Base-by-base conservation (phyloP, 2,113 vertebrate species). In the Lucifuga dentata region DNA sequence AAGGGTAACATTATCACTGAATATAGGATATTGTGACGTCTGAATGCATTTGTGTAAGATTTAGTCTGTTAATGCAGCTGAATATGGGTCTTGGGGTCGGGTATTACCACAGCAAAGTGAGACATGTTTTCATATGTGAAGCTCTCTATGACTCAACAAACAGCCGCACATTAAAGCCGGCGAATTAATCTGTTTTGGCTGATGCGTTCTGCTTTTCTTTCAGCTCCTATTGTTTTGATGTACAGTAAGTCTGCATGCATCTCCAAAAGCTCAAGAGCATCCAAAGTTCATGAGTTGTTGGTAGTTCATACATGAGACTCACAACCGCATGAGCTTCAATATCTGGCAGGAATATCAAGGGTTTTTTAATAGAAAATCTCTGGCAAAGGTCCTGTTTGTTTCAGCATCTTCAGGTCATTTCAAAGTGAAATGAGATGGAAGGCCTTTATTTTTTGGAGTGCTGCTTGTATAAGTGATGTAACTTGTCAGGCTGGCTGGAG, bases 361-460 rank as follows among this genome's bases (percentile, higher is more conserved):
- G n/a, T n/a, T 41, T 75, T 73, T 80, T 58, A 70, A 56, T 80
- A 62, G 57, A 81, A 68, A 46, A 13, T 50, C 35, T 80, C 67
- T 76, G 71, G 63, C 32, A 64, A 40, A 53, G 24, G 67, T 57
- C n/a, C n/a, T n/a, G 32, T 56, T 68, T 75, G 12, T 75, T 72
- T 64, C 17, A 71, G 58, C 58, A 44, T 79, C 64, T 62, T 73
- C 39, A 53, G 85, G 89, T 90, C 75, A 65, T 82, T 89, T 87
- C 70, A 88, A 90, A 73, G 84, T 80, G 59, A 87, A 88, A 72
- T 59, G 43, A 26, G 40, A 63, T n/a, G 15, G 44, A 63, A 57
- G 35, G 52, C n/a, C 5, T 36, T 75, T 68, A 29, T 52, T 38
- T 48, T 83, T 56, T 65, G 21, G 23, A 57, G 44, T 55, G 2